phyloP scores from a whole-genome alignment of 2,888 invertebrate species.

The Digitonthophagus gazella region DNA sequence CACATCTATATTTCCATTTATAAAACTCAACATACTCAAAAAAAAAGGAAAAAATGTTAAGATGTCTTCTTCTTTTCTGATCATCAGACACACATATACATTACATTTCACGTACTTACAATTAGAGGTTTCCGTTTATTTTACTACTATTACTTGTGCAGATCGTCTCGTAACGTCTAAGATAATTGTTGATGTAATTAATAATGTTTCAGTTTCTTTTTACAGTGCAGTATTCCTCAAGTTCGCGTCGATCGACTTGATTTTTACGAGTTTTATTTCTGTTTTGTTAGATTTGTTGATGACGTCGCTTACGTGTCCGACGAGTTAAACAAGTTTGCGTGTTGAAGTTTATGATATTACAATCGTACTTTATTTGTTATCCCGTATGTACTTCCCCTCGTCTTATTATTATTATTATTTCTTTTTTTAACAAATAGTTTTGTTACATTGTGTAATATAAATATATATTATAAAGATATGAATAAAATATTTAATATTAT shows the following conservation, averaged over 20 bases:
- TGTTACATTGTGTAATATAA: constrained; percentile 12
- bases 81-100: too few relatives aligned
- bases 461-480: constrained; percentile 8
- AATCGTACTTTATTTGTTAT: constrained; percentile 10
- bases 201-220: constrained; percentile 3
- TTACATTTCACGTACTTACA: not conserved
- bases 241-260: not conserved
- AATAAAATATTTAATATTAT: constrained; percentile 16
- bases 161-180: not conserved
- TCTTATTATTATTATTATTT: not conserved
- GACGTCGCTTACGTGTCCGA: not conserved
- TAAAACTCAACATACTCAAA: too few relatives aligned
- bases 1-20: not conserved
- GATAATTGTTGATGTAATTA: not conserved
- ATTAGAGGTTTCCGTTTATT: not conserved
- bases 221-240: constrained; percentile 1
- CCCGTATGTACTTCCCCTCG: not conserved
- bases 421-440: constrained; percentile 5
- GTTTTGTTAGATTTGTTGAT: not conserved
- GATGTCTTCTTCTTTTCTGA: not conserved
- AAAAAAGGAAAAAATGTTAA: not conserved
- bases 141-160: not conserved
- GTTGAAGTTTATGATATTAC: constrained; percentile 1
- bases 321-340: not conserved
- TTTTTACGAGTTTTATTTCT: not conserved